These are phyloP conservation scores for Chaetodon trifasciatus DNA, from an alignment of 2,797 vertebrate species.

Conservation along the genomic window DNA sequence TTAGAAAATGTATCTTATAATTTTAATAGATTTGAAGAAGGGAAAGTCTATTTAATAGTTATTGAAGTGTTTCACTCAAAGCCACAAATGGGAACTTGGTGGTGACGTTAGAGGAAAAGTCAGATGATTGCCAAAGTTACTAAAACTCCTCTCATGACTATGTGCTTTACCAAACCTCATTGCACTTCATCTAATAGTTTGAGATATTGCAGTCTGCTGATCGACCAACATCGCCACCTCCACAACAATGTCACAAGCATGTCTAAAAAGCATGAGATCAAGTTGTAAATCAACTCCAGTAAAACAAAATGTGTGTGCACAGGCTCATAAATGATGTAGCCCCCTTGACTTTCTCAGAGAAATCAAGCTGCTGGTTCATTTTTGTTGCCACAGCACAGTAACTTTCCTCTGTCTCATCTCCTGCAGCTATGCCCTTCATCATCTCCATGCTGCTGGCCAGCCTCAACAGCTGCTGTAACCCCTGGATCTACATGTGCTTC, in stretches of 20 bases:
- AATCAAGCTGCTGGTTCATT: not conserved
- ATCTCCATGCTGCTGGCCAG: slow-evolving; percentile 96
- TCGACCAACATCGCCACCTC: not conserved
- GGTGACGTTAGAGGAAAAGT: too few relatives aligned
- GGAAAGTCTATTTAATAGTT: too few relatives aligned
- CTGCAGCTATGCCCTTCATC: slow-evolving; percentile 90
- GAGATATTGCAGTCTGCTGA: not conserved
- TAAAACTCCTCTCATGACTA: not conserved
- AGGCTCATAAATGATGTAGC: too few relatives aligned
- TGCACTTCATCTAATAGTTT: not conserved
- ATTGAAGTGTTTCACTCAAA: not conserved
- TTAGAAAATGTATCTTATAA: too few relatives aligned
- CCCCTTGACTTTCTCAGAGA: not conserved
- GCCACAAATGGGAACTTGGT: not conserved
- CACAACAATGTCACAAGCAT: not conserved
- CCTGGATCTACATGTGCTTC: slow-evolving; percentile 99
- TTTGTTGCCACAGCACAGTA: slow-evolving; percentile 9
- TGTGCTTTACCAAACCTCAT: not conserved
- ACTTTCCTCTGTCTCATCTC: slow-evolving; percentile 22
- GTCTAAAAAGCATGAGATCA: not conserved
- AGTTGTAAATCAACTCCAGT: not conserved
- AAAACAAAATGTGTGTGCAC: not conserved
- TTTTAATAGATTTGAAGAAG: too few relatives aligned
- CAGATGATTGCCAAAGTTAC: not conserved
- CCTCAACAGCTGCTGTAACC: slow-evolving; percentile 99